phyloP scores from a whole-genome alignment of 2,113 vertebrate genomes.

The Cryptoleucopteryx plumbea region DNA sequence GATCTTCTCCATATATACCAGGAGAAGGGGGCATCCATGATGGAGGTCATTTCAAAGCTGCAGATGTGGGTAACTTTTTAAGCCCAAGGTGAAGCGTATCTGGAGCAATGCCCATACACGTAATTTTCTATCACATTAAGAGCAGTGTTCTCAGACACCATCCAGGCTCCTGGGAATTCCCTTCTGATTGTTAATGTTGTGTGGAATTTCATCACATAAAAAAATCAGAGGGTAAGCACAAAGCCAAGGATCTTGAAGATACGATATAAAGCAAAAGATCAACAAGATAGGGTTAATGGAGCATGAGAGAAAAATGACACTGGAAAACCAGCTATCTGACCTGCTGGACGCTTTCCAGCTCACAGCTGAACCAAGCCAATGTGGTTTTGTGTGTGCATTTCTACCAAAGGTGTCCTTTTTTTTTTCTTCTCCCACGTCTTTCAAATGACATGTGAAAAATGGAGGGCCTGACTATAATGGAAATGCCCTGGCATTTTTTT shows the following conservation, averaged over 20 bases:
- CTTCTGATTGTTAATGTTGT: neutral
- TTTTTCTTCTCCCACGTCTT: neutral
- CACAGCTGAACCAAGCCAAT: neutral
- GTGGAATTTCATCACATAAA: neutral
- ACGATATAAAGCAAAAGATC: neutral
- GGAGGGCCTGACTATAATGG: neutral
- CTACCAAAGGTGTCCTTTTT: neutral
- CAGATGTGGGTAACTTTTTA: neutral
- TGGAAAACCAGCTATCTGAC: neutral
- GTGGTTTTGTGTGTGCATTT: neutral
- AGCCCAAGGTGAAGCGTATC: neutral
- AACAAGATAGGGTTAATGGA: neutral
- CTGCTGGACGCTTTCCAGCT: neutral
- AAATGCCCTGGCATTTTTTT: neutral
- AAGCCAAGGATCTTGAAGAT: neutral
- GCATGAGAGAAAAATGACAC: neutral
- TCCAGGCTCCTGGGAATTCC: neutral
- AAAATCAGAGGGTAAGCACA: neutral
- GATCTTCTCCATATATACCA: neutral
- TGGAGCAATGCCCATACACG: neutral
- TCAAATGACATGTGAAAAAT: neutral
- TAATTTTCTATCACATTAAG: neutral
- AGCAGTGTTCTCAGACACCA: neutral
- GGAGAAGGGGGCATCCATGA: neutral
- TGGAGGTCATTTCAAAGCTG: neutral